phyloP scores from a whole-genome alignment of 2,888 invertebrate species.

The Hemithea aestivaria region DNA sequence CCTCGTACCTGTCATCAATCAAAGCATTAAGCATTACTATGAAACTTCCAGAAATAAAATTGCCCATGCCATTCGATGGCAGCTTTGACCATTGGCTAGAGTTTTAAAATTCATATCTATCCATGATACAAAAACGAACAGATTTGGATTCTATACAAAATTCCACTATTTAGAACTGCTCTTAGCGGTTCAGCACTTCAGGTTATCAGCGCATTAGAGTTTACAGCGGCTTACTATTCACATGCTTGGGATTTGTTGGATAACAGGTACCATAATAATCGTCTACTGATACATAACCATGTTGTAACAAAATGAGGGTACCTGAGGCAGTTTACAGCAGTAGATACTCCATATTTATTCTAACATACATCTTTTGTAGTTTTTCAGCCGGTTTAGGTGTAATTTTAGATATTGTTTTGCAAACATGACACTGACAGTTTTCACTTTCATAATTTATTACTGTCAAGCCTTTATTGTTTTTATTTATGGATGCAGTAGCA shows the following conservation, averaged over 20 bases:
- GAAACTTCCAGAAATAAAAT: constrained; percentile 18
- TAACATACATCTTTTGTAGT: too few relatives aligned
- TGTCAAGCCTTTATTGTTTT: too few relatives aligned
- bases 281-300: constrained; percentile 5
- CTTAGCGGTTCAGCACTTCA: constrained; percentile 15
- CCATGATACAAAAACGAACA: constrained; percentile 17
- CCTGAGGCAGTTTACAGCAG: too few relatives aligned
- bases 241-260: constrained; percentile 20
- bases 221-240: constrained; percentile 15
- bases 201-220: constrained; percentile 19
- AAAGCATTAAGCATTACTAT: constrained; percentile 5
- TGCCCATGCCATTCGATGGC: constrained; percentile 25
- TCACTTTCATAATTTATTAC: too few relatives aligned
- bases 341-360: too few relatives aligned
- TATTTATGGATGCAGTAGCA: too few relatives aligned
- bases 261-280: constrained; percentile 9
- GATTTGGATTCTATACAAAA: constrained; percentile 19
- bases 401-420: too few relatives aligned
- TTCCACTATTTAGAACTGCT: constrained; percentile 21
- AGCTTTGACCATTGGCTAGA: constrained; percentile 25
- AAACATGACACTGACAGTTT: too few relatives aligned
- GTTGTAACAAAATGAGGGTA: too few relatives aligned
- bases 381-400: too few relatives aligned
- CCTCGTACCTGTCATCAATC: not conserved
- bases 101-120: constrained; percentile 18